These are phyloP conservation scores for Hyles vespertilio DNA, from an alignment of 1,140 invertebrate species.

Conservation along the genomic window DNA sequence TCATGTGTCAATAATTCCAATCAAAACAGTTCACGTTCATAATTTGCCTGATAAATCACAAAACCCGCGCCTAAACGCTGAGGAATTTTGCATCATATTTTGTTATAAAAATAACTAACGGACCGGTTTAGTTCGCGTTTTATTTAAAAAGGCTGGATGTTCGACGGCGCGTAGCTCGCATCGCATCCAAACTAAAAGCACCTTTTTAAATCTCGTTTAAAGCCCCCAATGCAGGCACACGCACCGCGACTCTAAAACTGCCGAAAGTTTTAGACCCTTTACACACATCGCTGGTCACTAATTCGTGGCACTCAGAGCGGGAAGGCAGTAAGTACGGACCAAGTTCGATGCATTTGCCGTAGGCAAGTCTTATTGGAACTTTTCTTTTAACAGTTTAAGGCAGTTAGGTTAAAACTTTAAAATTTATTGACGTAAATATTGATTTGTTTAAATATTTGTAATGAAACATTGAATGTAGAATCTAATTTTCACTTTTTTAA, in stretches of 20 bases:
- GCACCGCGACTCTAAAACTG: conserved; percentile 25
- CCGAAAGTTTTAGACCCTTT: conserved; percentile 52
- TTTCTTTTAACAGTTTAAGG: too few species aligned
- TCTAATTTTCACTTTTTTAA: too few species aligned
- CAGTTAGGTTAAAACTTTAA: too few species aligned
- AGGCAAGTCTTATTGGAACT: too few species aligned
- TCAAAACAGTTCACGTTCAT: neutral
- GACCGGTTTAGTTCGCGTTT: neutral
- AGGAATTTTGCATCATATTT: neutral
- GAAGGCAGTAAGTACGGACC: conserved; percentile 39
- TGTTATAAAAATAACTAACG: neutral
- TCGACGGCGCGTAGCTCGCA: neutral
- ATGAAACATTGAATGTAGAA: too few species aligned
- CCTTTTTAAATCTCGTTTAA: conserved; percentile 5
- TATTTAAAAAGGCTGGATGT: neutral
- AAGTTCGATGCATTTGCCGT: too few species aligned
- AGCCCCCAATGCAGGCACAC: conserved; percentile 2
- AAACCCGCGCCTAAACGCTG: neutral
- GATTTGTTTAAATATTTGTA: too few species aligned
- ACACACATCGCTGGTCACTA: conserved; percentile 58
- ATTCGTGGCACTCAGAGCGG: conserved; percentile 33
- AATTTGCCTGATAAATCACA: neutral
- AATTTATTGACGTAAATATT: too few species aligned
- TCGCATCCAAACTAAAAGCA: conserved; percentile 4
- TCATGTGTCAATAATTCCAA: neutral